Evolutionary conservation across 2,797 vertebrate genomes (phyloP), one percentile per base, ranked within the genome.

Genomic region (Lithobates sylvaticus): DNA sequence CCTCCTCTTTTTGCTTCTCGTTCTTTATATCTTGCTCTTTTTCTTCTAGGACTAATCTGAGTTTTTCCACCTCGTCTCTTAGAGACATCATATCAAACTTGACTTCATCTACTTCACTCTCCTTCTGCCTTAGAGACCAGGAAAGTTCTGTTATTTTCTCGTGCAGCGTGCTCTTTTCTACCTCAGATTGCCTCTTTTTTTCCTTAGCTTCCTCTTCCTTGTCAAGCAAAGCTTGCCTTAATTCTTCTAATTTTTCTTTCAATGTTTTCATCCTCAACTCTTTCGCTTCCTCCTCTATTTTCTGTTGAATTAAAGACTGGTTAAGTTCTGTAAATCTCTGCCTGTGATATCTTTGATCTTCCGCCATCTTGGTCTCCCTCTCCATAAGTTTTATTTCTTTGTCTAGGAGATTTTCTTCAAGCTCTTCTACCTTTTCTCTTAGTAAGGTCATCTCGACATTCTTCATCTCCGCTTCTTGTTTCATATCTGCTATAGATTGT

Each of bases 81-180:
- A 89, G 90, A 29, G 90, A 72, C n/a, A 72, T 16, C 27, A 87
- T n/a, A 34, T 91, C 91, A 81, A 89, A 84, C 39, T 70, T 74
- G 36, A 39, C 84, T 81, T 76, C 86, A 9, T 92, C 89, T 0
- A 93, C 88, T 34, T 92, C 91, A 85, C 50, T 64, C 18, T 61
- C 29, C 47, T 77, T 77, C 61, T 67, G 10, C 18, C 10, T 36
- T 15, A 78, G 32, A 65, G 39, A 23, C 39, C 42, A 15, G 21
- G 77, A 78, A 78, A 78, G 77, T 44, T 78, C 61, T 2, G 34
- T 23, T 15, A 78, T 21, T 68, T 23, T 68, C 36, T 68, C 8
- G 0, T 44, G 64, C 6, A 78, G 64, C 3, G 10, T 12, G 15
- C 15, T 36, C 10, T 26, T 78, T 65, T 42, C 58, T 34, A 2